phyloP scores from a whole-genome alignment of 2,113 vertebrate genomes.

The Phylloscopus whistleri region DNA sequence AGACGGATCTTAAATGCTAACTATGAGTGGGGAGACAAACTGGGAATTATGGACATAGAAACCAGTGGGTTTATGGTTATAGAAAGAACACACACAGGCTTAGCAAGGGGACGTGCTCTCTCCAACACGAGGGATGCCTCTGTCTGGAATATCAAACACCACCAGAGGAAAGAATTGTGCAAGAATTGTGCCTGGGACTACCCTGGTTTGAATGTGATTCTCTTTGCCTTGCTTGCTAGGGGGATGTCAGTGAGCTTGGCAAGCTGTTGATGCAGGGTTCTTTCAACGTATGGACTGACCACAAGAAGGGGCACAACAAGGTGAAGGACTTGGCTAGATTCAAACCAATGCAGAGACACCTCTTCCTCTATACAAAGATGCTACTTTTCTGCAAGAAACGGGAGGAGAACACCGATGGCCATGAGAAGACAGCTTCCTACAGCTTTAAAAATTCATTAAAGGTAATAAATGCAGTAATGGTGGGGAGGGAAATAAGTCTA shows the following conservation, averaged over 20 bases:
- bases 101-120: neutral
- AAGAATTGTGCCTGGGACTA: neutral
- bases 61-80: neutral
- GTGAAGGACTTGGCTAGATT: constrained; percentile 94
- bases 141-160: neutral
- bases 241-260: constrained; percentile 86
- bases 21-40: neutral
- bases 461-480: constrained; percentile 68
- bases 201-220: neutral
- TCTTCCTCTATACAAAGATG: constrained; percentile 90
- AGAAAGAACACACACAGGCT: neutral
- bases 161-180: neutral
- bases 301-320: constrained; percentile 92
- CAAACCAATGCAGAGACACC: constrained; percentile 94
- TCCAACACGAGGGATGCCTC: neutral
- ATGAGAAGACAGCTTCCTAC: constrained; percentile 88
- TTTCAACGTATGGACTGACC: constrained; percentile 91
- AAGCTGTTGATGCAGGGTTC: constrained; percentile 90
- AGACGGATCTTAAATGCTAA: neutral
- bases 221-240: constrained; percentile 66
- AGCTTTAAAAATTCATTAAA: constrained; percentile 93
- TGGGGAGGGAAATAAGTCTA: neutral
- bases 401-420: constrained; percentile 84
- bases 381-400: constrained; percentile 93
- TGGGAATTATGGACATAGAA: neutral